Evolutionary conservation across 2,888 invertebrate genomes (phyloP).

Genomic region (Lasius platythorax): DNA sequence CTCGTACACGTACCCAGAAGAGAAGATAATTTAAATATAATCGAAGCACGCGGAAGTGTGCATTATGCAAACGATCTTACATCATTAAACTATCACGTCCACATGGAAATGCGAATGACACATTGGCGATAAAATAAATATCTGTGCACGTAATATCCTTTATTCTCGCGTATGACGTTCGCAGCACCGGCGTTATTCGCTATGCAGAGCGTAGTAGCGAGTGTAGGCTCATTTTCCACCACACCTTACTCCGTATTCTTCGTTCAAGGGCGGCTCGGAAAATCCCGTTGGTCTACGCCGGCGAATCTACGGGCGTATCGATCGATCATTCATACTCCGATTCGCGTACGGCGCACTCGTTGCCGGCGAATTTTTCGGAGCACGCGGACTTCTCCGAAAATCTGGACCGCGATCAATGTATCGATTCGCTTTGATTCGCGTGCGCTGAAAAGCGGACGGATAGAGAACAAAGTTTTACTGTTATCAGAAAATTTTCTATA

Average conservation of each 20-base stretch:
- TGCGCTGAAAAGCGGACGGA: not conserved
- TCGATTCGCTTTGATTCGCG: not conserved
- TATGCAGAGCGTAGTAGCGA: not conserved
- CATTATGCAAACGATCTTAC: conserved; percentile 48
- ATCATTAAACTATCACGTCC: conserved; percentile 18
- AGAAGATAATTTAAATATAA: conserved; percentile 35
- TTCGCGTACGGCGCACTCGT: not conserved
- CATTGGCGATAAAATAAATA: conserved; percentile 7
- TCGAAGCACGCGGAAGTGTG: conserved; percentile 34
- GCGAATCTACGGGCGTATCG: conserved; percentile 38
- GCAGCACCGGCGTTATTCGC: not conserved
- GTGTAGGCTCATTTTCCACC: conserved; percentile 13
- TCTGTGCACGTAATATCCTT: not conserved
- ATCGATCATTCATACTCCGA: conserved; percentile 21
- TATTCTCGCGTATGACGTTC: not conserved
- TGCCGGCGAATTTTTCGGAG: conserved; percentile 7
- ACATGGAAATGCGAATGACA: conserved; percentile 6
- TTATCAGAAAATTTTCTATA: not conserved
- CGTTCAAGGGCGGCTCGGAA: conserved; percentile 19
- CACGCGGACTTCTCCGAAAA: conserved; percentile 19
- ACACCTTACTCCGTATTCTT: not conserved
- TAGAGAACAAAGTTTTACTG: not conserved
- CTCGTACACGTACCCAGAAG: not conserved
- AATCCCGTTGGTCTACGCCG: conserved; percentile 22
- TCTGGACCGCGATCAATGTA: not conserved